These are phyloP conservation scores for Chloebia gouldiae DNA, from an alignment of 2,113 vertebrate species.

Conservation along the genomic window DNA sequence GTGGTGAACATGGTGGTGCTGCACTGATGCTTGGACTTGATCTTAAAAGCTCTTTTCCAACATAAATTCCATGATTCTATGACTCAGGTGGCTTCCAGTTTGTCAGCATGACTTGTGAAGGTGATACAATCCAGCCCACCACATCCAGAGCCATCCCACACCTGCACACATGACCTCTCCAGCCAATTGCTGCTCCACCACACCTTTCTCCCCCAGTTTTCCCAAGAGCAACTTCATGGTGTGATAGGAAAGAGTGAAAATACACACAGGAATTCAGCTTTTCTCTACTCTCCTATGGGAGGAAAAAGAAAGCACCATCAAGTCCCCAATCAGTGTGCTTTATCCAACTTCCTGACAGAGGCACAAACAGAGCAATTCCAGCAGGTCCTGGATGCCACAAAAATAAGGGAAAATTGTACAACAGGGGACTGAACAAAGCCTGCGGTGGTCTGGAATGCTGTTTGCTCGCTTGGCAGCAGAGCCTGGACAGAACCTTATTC, in stretches of 20 bases:
- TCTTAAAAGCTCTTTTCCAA: background rate
- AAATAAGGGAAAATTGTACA: background rate
- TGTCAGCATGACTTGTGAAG: background rate
- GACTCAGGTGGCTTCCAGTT: background rate
- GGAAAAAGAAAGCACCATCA: background rate
- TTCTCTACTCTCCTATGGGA: background rate
- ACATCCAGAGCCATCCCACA: background rate
- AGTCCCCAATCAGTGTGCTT: background rate
- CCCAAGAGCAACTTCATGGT: background rate
- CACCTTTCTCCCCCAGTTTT: background rate
- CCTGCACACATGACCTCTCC: background rate
- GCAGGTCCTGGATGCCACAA: background rate
- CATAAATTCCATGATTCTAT: background rate
- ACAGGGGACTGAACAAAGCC: background rate
- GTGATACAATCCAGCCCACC: background rate
- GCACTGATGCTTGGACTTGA: background rate
- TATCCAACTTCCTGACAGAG: background rate
- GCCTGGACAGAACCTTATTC: background rate
- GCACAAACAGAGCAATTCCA: background rate
- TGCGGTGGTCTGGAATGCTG: background rate
- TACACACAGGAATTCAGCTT: background rate
- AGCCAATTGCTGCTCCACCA: background rate
- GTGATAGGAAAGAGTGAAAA: background rate
- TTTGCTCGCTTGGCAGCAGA: background rate
- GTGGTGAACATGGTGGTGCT: background rate